Conservation (phyloP, 2,113 vertebrate genomes). For the Cynopterus brachyotis region DNA sequence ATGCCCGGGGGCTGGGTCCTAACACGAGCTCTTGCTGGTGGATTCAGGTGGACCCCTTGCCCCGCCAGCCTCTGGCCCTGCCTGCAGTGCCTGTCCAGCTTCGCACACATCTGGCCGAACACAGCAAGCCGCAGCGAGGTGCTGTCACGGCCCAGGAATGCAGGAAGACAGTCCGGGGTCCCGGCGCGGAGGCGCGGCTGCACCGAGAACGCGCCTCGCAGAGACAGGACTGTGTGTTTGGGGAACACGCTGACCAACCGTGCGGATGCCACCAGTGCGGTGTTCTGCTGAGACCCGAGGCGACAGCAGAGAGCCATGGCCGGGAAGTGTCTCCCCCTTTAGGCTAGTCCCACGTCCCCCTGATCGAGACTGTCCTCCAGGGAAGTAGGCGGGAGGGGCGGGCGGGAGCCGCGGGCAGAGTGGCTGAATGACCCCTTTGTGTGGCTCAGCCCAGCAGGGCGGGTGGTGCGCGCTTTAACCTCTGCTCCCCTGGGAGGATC, state of each 20-base stretch:
- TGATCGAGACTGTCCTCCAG: too few relatives aligned
- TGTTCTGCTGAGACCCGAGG: neutral
- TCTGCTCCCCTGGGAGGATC: neutral
- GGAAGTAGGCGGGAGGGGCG: neutral
- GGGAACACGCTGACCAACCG: neutral
- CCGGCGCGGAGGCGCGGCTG: constrained; percentile 10
- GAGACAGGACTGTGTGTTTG: neutral
- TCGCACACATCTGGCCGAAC: neutral
- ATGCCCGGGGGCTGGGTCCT: neutral
- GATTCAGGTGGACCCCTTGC: neutral
- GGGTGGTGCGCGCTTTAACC: too few relatives aligned
- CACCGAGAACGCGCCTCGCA: neutral
- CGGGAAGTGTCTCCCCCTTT: neutral
- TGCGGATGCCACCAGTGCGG: neutral
- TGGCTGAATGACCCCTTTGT: constrained; percentile 15
- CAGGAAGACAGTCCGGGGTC: constrained; percentile 17
- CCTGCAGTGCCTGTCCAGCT: neutral
- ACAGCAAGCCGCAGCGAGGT: neutral
- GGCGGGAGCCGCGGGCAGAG: neutral
- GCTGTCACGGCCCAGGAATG: constrained; percentile 36
- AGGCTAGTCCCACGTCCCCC: neutral
- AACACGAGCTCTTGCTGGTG: fast-evolving
- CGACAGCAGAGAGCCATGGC: fast-evolving
- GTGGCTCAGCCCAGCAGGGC: neutral
- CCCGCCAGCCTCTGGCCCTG: too few relatives aligned